A percentile compares a stretch with the other conserved stretches of the same genome.
Evolutionary conservation across 2,113 vertebrate species (phyloP).

Genomic region (Cyprinodon tularosa): DNA sequence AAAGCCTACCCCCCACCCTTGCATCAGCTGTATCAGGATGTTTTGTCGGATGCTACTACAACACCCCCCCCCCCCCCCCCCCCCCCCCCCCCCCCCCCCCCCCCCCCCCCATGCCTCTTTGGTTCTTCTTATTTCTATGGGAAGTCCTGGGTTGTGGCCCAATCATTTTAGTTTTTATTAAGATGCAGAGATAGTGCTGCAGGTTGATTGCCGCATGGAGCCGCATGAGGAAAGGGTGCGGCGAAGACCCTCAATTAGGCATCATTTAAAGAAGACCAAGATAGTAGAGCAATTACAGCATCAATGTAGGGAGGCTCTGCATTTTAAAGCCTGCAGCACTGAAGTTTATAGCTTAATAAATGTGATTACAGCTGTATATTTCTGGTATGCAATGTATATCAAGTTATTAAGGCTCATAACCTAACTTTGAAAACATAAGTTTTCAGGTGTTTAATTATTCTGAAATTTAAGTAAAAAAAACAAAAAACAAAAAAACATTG

Average conservation of each 20-base stretch:
- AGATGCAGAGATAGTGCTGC: conserved; percentile 68
- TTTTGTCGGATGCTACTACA: conserved; percentile 51
- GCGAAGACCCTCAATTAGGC: conserved; percentile 61
- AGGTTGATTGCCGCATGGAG: conserved; percentile 69
- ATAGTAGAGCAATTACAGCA: conserved; percentile 69
- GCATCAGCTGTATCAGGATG: conserved; percentile 64
- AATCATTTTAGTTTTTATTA: conserved; percentile 79
- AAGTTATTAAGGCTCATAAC: neutral
- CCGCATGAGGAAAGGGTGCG: conserved; percentile 73
- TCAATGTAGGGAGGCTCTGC: conserved; percentile 39
- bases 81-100: neutral
- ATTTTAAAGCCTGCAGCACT: conserved; percentile 23
- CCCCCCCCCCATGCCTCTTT: neutral
- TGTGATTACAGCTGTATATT: conserved; percentile 25
- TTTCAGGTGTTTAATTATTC: neutral
- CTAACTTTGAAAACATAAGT: conserved; percentile 1
- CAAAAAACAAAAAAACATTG: neutral
- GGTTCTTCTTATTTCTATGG: conserved; percentile 53
- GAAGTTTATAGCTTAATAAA: conserved; percentile 34
- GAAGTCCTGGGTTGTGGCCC: conserved; percentile 66
- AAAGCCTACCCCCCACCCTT: conserved; percentile 29
- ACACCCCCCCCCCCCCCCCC: neutral
- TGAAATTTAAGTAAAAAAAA: conserved; percentile 38
- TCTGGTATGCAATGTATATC: conserved; percentile 13
- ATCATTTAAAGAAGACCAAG: conserved; percentile 57